A percentile compares a stretch with the other conserved stretches of the same genome.
These are phyloP conservation scores for Crambe crambe DNA, from an alignment of 37 sponge, comb jelly and placozoan species.

Conservation along the genomic window DNA sequence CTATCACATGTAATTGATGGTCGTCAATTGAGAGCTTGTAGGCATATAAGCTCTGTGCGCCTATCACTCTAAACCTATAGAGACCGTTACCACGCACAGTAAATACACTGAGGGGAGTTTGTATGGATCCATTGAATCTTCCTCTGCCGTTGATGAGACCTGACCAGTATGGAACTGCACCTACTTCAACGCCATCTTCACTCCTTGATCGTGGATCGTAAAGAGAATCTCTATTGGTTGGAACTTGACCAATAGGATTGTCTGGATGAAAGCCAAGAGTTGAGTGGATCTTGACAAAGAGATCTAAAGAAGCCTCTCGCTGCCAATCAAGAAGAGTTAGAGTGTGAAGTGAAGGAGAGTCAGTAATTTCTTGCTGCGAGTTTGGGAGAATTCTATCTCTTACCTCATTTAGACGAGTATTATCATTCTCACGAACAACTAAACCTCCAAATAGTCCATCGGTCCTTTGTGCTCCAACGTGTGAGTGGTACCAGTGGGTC, in stretches of 20 bases:
- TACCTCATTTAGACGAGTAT: too few species aligned
- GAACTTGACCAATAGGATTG: background rate
- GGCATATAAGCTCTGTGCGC: constrained; percentile 64
- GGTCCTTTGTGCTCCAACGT: constrained; percentile 70
- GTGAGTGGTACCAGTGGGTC: constrained; percentile 89
- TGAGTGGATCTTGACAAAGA: constrained; percentile 28
- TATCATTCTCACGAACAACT: constrained; percentile 23
- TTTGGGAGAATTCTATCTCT: background rate
- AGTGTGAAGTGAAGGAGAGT: constrained; percentile 56
- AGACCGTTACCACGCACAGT: constrained; percentile 30
- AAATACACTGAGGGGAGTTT: constrained; percentile 40
- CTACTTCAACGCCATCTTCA: constrained; percentile 47
- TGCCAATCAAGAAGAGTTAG: constrained; percentile 72
- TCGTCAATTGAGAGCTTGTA: constrained; percentile 71
- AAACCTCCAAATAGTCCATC: constrained; percentile 79
- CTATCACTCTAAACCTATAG: constrained; percentile 82
- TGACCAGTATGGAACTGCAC: constrained; percentile 64
- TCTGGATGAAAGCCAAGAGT: constrained; percentile 13
- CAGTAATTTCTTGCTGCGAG: background rate
- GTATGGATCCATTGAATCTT: constrained; percentile 21
- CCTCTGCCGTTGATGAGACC: constrained; percentile 78
- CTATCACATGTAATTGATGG: constrained; percentile 72
- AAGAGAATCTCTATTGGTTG: background rate
- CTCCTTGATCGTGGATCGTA: background rate
- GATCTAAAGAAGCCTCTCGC: constrained; percentile 11